Base-by-base conservation (phyloP, 2,797 vertebrate species). In the Luscinia megarhynchos region DNA sequence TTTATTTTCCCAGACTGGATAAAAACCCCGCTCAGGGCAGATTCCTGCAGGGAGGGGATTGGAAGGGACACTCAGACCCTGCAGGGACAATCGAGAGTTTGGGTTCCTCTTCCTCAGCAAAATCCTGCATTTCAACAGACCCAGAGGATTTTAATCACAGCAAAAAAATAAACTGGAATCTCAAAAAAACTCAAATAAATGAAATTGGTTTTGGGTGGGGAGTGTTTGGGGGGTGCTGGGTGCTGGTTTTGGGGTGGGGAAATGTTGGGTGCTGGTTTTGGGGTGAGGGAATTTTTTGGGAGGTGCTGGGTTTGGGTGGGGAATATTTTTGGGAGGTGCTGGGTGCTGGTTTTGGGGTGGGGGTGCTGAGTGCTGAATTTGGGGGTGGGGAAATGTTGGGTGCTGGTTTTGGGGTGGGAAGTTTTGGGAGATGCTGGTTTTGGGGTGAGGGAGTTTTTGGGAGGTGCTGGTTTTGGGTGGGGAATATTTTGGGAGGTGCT, bases 1-100 rank as follows among this genome's bases (percentile, higher is more conserved):
- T 34, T 58, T 34, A 24, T 80, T 90, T 88, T 62, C 50, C 27
- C 38, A 84, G 43, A 73, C 21, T 45, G 10, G 20, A 69, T 87
- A 32, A 41, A 55, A 36, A 4, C 11, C 2, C 38, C 41, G 0
- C 17, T 40, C 9, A 2, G n/a, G 61, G 54, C 20, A 76, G 53
- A 84, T 90, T 87, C 74, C 83, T 94, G 51, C 48, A 75, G 73
- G 51, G 46, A 41, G 1, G 53, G n/a, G 21, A 13, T 3, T 54
- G 69, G 45, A 59, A 55, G 30, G 89, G 48, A 53, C 29, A 9
- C 14, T 64, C 54, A 15, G 21, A 38, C 5, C 41, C 46, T 38
- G 30, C 38, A 59, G 50, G 48, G 68, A 63, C 50, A 70, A 34
- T 34, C 34, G 34, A 34, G 23, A 10, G 9, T 57, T 54, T 81